phyloP scores from a whole-genome alignment of 2,888 invertebrate species.

The Caenorhabditis sulstoni region DNA sequence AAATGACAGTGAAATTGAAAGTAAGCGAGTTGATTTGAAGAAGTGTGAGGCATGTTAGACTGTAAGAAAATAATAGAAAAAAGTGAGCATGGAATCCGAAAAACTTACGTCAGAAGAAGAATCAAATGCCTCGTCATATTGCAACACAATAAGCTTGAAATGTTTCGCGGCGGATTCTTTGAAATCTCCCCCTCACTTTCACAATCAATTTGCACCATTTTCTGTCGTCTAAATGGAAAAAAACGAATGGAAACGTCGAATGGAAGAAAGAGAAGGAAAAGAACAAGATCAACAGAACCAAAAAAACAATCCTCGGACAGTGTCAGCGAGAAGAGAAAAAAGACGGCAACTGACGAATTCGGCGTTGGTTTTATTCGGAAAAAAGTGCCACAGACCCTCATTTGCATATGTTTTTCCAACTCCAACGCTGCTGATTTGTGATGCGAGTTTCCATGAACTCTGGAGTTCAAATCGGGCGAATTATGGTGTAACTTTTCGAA shows the following conservation, averaged over 20 bases:
- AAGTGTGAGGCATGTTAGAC: slow-evolving; percentile 42
- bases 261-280: slow-evolving; percentile 6
- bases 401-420: slow-evolving; percentile 44
- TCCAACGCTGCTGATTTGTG: slow-evolving; percentile 34
- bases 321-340: not conserved
- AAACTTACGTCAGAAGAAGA: slow-evolving; percentile 55
- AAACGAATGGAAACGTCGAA: too few relatives aligned
- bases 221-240: slow-evolving; percentile 16
- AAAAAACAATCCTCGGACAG: too few relatives aligned
- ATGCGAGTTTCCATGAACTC: slow-evolving; percentile 38
- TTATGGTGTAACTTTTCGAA: slow-evolving; percentile 3
- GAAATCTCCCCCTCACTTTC: not conserved
- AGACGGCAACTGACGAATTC: slow-evolving; percentile 3
- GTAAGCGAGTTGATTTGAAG: slow-evolving; percentile 49
- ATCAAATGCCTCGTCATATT: slow-evolving; percentile 54
- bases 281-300: slow-evolving; percentile 31
- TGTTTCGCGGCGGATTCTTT: slow-evolving; percentile 16
- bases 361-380: slow-evolving; percentile 34
- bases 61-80: too few relatives aligned
- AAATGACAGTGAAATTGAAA: slow-evolving; percentile 57
- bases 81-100: not conserved
- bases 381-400: slow-evolving; percentile 12
- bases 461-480: slow-evolving; percentile 15
- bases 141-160: slow-evolving; percentile 31
- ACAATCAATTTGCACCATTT: slow-evolving; percentile 42